Percentiles rank a stretch among this genome's conserved stretches.
Conservation (phyloP, 2,797 vertebrate species). For the Pipistrellus nathusii region DNA sequence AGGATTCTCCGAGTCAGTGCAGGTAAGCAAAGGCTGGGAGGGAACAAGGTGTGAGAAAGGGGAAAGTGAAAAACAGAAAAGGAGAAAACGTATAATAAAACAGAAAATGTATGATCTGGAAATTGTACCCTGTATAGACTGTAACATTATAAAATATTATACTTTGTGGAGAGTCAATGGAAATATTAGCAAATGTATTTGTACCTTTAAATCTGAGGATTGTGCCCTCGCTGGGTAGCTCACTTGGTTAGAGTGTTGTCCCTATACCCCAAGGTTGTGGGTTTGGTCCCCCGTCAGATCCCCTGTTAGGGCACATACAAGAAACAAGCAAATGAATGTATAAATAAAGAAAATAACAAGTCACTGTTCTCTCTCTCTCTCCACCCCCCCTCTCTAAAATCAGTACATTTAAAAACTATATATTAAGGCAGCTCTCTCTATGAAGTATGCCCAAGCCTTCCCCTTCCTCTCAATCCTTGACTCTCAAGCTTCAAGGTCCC, state of each 20-base stretch:
- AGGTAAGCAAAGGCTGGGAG: constrained; percentile 65
- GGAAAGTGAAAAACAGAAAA: neutral
- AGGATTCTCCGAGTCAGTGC: constrained; percentile 25
- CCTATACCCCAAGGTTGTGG: neutral
- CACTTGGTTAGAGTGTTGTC: neutral
- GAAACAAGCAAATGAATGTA: neutral
- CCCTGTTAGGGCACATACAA: neutral
- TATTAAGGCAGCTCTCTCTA: neutral
- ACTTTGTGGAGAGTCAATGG: neutral
- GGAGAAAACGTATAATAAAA: neutral
- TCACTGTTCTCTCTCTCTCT: neutral
- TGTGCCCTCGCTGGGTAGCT: neutral
- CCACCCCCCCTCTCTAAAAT: neutral
- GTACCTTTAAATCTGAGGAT: neutral
- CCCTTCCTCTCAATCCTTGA: neutral
- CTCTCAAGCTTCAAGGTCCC: neutral
- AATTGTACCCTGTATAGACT: neutral
- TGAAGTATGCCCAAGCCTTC: neutral
- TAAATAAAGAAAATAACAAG: neutral
- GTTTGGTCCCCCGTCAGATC: neutral
- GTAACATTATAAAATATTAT: neutral
- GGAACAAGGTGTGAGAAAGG: neutral
- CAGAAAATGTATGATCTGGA: neutral
- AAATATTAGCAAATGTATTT: neutral
- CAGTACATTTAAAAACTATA: neutral